phyloP scores from a whole-genome alignment of 2,888 invertebrate species.

The Yponomeuta malinellus region DNA sequence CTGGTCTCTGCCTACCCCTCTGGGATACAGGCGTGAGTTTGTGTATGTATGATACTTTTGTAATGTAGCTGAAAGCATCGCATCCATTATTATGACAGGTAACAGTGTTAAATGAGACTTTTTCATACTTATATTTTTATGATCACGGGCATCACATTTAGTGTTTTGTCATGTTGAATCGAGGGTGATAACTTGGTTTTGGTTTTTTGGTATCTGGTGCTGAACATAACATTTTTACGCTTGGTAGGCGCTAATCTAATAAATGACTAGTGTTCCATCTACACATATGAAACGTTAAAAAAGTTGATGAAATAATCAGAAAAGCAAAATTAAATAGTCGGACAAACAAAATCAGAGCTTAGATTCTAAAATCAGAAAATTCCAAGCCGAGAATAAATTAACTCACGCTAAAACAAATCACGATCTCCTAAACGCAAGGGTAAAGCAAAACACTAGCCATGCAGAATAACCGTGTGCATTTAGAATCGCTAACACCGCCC shows the following conservation, averaged over 20 bases:
- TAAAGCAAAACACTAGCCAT: not conserved
- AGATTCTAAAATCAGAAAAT: not conserved
- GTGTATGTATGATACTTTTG: no score
- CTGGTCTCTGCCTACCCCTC: no score
- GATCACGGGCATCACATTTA: slow-evolving; percentile 26
- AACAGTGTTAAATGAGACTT: slow-evolving; percentile 25
- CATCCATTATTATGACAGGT: slow-evolving; percentile 16
- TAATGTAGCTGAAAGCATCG: not conserved
- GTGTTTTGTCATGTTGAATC: slow-evolving; percentile 35
- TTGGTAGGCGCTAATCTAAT: slow-evolving; percentile 13
- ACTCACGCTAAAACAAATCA: not conserved
- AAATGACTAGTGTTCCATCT: not conserved
- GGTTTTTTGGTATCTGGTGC: slow-evolving; percentile 23
- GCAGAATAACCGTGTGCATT: slow-evolving; percentile 8
- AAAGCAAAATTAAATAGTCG: not conserved
- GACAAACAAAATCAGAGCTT: not conserved
- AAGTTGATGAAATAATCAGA: not conserved
- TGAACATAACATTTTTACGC: slow-evolving; percentile 20
- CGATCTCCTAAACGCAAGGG: not conserved
- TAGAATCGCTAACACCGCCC: slow-evolving; percentile 1
- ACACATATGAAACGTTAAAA: no score
- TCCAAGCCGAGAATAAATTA: not conserved
- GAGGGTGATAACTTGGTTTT: slow-evolving; percentile 31
- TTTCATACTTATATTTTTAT: slow-evolving; percentile 30
- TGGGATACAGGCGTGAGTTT: no score